Conservation (phyloP, 2,888 invertebrate species). For the Leptinotarsa peninsularis region DNA sequence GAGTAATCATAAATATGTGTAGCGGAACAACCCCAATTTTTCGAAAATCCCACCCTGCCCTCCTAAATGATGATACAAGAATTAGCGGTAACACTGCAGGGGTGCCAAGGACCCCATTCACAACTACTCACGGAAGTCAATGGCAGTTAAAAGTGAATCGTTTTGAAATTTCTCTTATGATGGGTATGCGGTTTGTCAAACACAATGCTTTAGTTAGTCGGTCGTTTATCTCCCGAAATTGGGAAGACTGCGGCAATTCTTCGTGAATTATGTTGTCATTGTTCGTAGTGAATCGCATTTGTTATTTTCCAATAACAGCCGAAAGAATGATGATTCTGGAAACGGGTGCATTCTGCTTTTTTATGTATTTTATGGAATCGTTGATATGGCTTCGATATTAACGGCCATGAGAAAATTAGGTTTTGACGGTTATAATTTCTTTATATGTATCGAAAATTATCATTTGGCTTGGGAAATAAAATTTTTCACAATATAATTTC, state of each 20-base stretch:
- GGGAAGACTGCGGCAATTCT: conserved; percentile 44
- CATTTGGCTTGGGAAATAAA: not conserved
- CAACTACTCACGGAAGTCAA: conserved; percentile 46
- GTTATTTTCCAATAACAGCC: conserved; percentile 14
- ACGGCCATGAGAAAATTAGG: conserved; percentile 28
- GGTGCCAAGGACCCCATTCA: conserved; percentile 43
- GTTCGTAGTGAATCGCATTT: conserved; percentile 32
- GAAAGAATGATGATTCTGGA: conserved; percentile 36
- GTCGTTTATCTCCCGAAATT: conserved; percentile 55
- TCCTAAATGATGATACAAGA: conserved; percentile 43
- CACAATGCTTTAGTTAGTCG: conserved; percentile 57
- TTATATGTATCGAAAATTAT: not conserved
- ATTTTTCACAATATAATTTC: too few species aligned
- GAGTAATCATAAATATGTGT: not conserved
- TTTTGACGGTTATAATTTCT: conserved; percentile 17
- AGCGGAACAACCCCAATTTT: conserved; percentile 1
- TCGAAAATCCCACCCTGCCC: conserved; percentile 29
- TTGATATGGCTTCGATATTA: conserved; percentile 20
- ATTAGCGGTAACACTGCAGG: conserved; percentile 43
- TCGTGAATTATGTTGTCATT: conserved; percentile 45
- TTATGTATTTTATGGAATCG: conserved; percentile 25
- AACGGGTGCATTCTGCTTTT: conserved; percentile 26
- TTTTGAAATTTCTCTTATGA: conserved; percentile 28
- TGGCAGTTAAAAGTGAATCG: conserved; percentile 47
- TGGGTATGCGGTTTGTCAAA: conserved; percentile 34